phyloP scores from a whole-genome alignment of 2,113 vertebrate species.

The Syngnathus scovelli region DNA sequence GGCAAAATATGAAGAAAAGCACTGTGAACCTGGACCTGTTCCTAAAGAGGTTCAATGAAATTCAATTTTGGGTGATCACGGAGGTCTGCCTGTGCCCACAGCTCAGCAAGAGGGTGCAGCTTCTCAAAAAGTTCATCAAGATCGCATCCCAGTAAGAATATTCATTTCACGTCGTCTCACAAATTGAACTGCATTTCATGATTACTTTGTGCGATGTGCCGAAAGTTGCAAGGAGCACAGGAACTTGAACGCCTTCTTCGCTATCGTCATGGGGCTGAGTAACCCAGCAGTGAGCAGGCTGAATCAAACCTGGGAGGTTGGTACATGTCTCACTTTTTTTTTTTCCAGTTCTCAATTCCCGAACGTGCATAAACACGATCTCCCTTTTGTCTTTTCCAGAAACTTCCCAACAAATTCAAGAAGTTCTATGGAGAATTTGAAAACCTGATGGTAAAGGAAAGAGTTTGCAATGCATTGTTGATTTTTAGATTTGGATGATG shows the following conservation, averaged over 20 bases:
- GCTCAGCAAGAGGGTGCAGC: conserved; percentile 94
- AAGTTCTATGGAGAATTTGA: conserved; percentile 98
- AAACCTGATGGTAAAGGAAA: conserved; percentile 88
- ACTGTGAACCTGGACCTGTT: conserved; percentile 97
- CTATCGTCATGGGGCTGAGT: conserved; percentile 92
- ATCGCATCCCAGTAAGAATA: conserved; percentile 91
- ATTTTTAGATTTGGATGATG: conserved; percentile 3
- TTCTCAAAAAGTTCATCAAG: conserved; percentile 98
- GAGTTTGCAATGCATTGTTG: too few relatives aligned
- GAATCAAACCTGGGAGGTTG: conserved; percentile 94
- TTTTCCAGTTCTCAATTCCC: background rate
- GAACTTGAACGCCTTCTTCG: conserved; percentile 96
- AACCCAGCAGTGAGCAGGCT: conserved; percentile 95
- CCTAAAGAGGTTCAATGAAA: conserved; percentile 94
- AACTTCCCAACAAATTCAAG: conserved; percentile 98
- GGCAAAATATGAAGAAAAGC: conserved; percentile 89
- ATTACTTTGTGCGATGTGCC: conserved; percentile 40
- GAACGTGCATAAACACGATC: background rate
- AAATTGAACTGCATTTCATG: background rate
- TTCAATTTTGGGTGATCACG: conserved; percentile 96
- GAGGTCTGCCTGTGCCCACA: conserved; percentile 93
- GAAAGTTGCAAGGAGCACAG: conserved; percentile 94
- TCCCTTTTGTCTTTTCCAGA: conserved; percentile 77
- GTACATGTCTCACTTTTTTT: conserved; percentile 34
- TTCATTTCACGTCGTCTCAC: conserved; percentile 20